Evolutionary conservation across 1,140 invertebrate genomes (phyloP).

Genomic region (Calephelis virginiensis): DNA sequence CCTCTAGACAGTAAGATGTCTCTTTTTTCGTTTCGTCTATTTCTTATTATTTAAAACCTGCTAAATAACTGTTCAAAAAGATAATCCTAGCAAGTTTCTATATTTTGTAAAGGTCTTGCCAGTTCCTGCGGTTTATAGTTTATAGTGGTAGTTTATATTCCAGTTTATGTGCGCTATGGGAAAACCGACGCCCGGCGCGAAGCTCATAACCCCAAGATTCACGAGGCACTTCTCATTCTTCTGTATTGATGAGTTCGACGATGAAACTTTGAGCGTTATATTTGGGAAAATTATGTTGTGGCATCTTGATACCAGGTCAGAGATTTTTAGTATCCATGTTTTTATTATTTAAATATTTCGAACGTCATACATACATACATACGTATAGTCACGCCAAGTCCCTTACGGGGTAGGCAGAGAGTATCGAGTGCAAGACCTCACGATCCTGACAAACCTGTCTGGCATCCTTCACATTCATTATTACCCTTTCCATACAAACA

Average conservation of each 20-base stretch:
- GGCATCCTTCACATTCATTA: too few relatives aligned
- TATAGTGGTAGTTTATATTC: constrained; percentile 27
- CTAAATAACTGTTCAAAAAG: too few relatives aligned
- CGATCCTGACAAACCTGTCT: too few relatives aligned
- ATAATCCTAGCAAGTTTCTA: neutral
- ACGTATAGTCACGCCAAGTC: too few relatives aligned
- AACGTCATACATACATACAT: too few relatives aligned
- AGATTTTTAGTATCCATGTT: neutral
- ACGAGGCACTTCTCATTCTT: constrained; percentile 94
- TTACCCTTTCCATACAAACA: too few relatives aligned
- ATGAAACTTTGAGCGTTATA: constrained; percentile 90
- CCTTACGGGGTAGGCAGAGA: too few relatives aligned
- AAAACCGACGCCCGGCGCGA: constrained; percentile 89
- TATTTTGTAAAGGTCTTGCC: neutral
- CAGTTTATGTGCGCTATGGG: constrained; percentile 93
- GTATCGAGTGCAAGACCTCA: too few relatives aligned
- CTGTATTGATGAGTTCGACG: constrained; percentile 94
- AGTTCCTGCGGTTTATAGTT: neutral
- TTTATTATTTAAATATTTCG: neutral
- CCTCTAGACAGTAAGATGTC: too few relatives aligned
- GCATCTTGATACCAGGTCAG: constrained; percentile 93
- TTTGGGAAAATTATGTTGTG: constrained; percentile 95
- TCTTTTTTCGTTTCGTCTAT: too few relatives aligned
- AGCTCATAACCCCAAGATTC: constrained; percentile 91
- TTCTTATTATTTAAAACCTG: too few relatives aligned